Evolutionary conservation across 2,888 invertebrate genomes (phyloP).

Genomic region (Andrena marginata): DNA sequence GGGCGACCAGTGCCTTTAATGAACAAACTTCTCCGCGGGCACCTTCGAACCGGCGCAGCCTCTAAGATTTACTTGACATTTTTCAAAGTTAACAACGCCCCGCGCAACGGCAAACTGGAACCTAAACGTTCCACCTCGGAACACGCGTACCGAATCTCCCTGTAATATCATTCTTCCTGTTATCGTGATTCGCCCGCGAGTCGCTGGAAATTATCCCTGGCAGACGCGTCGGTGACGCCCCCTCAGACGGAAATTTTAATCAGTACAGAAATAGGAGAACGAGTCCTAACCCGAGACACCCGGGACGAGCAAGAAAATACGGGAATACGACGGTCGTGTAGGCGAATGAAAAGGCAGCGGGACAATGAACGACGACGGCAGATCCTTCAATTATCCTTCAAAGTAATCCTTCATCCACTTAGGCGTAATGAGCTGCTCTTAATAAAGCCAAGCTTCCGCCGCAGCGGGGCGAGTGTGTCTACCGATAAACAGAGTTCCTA

Average conservation of each 20-base stretch:
- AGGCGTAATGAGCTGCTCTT: not conserved
- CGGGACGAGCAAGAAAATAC: not conserved
- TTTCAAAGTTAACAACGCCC: constrained; percentile 20
- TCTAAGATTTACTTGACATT: constrained; percentile 40
- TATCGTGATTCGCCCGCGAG: not conserved
- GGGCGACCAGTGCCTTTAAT: constrained; percentile 49
- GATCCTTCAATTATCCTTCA: constrained; percentile 3
- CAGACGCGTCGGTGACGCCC: not conserved
- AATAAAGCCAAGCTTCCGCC: constrained; percentile 1
- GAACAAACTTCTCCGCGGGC: constrained; percentile 53
- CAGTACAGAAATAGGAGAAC: constrained; percentile 3
- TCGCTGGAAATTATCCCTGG: not conserved
- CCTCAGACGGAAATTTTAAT: constrained; percentile 12
- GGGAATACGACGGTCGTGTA: too few relatives aligned
- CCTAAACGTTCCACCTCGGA: too few relatives aligned
- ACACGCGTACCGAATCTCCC: not conserved
- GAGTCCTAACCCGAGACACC: not conserved
- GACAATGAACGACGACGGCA: constrained; percentile 2
- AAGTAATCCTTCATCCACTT: constrained; percentile 10
- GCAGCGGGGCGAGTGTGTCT: not conserved
- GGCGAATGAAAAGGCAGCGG: not conserved
- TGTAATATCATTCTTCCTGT: not conserved
- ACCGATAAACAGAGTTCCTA: constrained; percentile 29
- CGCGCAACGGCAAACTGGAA: not conserved
- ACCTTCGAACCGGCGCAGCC: constrained; percentile 6